These are phyloP conservation scores for Cydia fagiglandana DNA, from an alignment of 1,140 invertebrate genomes.

Conservation along the genomic window DNA sequence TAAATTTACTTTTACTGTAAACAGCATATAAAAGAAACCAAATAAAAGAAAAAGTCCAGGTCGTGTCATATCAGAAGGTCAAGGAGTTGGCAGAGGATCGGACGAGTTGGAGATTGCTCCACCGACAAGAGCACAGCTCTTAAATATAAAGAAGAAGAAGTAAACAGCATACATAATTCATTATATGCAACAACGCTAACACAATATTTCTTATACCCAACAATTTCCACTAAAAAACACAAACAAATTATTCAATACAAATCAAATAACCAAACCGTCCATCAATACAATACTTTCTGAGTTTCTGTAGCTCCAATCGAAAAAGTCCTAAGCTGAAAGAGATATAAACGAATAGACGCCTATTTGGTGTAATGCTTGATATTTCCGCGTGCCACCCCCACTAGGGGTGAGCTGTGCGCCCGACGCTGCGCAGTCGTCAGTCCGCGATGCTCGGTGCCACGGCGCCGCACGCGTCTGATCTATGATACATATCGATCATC, in stretches of 20 bases:
- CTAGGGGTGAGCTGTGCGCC: slow-evolving; percentile 40
- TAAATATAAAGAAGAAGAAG: too few relatives aligned
- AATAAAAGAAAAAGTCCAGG: too few relatives aligned
- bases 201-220: background rate
- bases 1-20: background rate
- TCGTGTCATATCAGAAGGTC: too few relatives aligned
- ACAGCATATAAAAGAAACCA: too few relatives aligned
- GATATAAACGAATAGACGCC: background rate
- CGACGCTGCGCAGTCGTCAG: slow-evolving; percentile 44
- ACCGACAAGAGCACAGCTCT: too few relatives aligned
- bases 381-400: slow-evolving; percentile 12
- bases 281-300: background rate
- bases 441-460: slow-evolving; percentile 49
- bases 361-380: background rate
- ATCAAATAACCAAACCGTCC: background rate
- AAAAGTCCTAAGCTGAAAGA: background rate
- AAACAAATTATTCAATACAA: slow-evolving; percentile 3
- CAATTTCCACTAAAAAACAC: background rate
- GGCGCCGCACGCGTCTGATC: slow-evolving; percentile 53
- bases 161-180: slow-evolving; percentile 6
- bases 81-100: too few relatives aligned
- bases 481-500: slow-evolving; percentile 36
- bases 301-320: background rate
- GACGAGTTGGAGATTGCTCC: too few relatives aligned
- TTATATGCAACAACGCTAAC: background rate